A percentile compares a stretch with the other conserved stretches of the same genome.
Evolutionary conservation across 2,888 invertebrate species (phyloP).

Genomic region (Seladonia tumulorum): DNA sequence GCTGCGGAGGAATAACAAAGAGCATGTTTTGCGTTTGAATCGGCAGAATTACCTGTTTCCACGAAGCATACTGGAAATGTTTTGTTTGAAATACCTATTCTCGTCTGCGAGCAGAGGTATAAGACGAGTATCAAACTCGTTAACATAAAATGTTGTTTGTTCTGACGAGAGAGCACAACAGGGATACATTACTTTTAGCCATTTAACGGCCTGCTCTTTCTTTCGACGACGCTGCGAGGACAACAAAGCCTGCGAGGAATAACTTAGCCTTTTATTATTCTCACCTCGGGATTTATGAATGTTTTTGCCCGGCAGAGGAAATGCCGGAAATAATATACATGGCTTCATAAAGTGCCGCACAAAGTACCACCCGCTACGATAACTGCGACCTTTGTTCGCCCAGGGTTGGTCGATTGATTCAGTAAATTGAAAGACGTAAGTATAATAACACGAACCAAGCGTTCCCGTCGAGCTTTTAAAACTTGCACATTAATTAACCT

Average conservation of each 20-base stretch:
- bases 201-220: slow-evolving; percentile 59
- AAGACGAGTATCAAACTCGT: slow-evolving; percentile 60
- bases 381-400: not conserved
- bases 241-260: slow-evolving; percentile 61
- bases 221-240: slow-evolving; percentile 47
- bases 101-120: slow-evolving; percentile 19
- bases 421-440: not conserved
- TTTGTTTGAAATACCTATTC: slow-evolving; percentile 44
- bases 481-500: not conserved
- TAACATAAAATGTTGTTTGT: slow-evolving; percentile 66
- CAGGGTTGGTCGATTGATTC: slow-evolving; percentile 8
- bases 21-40: not conserved
- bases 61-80: slow-evolving; percentile 20
- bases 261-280: slow-evolving; percentile 63
- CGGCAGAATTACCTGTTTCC: slow-evolving; percentile 16
- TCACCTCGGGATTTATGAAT: slow-evolving; percentile 67
- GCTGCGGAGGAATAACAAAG: not conserved
- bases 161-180: slow-evolving; percentile 53
- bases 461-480: not conserved
- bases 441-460: not conserved
- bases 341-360: slow-evolving; percentile 28
- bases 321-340: slow-evolving; percentile 55
- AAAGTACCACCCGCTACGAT: not conserved
- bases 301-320: slow-evolving; percentile 72
- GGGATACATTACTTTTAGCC: slow-evolving; percentile 60